Evolutionary conservation across 2,797 vertebrate genomes (phyloP), one percentile per base, ranked within the genome.

Genomic region (Anguilla anguilla): DNA sequence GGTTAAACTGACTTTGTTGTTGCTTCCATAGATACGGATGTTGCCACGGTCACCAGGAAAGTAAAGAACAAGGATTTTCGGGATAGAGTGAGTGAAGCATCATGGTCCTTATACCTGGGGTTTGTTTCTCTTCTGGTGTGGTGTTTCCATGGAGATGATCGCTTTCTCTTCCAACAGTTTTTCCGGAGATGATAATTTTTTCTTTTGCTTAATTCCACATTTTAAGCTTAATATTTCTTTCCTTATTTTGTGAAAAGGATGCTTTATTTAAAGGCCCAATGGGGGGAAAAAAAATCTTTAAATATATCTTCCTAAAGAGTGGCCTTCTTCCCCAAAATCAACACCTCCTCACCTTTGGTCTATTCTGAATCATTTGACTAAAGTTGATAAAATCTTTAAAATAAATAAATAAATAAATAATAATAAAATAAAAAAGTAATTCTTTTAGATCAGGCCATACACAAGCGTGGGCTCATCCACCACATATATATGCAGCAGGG

Each of bases 1-100:
- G 59, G 79, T 64, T 85, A 64, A 85, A 85, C 84, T 85, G 35
- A 85, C 79, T 82, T 61, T 93, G 69, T 93, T 92, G 91, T 91
- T 96, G 93, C 94, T 95, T 95, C 89, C 95, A 90, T 96, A 90
- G 93, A 94, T 90, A 90, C 95, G 96, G 94, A 95, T 91, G 83
- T 90, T 91, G 87, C 93, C 88, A 86, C 51, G 13, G 88, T 90
- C 91, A 93, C 92, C 90, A 92, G 91, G 89, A 94, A 91, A 90
- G 89, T 93, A 92, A 96, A 94, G 92, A 53, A 89, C 89, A 96
- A 94, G 93, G 95, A 95, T 91, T 89, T 89, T 91, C 92, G 88
- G 90, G 93, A 95, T 89, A 94, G 94, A 95, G 95, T 96, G 95
- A 97, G 96, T 97, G 92, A 94, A 91, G 91, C 87, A 67, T 83